phyloP scores from a whole-genome alignment of 2,797 vertebrate genomes.

The Hybognathus amarus region DNA sequence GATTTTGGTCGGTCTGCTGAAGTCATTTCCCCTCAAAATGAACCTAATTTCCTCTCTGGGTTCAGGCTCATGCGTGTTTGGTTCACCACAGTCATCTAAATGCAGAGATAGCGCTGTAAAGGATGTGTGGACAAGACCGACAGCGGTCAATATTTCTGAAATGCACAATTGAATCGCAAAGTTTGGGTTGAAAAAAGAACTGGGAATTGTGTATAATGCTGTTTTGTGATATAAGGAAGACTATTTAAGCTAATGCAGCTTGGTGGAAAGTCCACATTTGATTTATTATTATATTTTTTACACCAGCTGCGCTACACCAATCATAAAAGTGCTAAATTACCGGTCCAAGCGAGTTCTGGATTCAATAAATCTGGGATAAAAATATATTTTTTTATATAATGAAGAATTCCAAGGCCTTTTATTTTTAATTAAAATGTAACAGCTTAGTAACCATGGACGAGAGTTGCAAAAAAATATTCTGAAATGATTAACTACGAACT shows the following conservation, averaged over 20 bases:
- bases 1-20: conserved; percentile 79
- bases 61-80: conserved; percentile 37
- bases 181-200: background rate
- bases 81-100: conserved; percentile 47
- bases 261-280: conserved; percentile 11
- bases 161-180: background rate
- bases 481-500: background rate
- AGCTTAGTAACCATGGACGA: background rate
- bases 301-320: conserved; percentile 9
- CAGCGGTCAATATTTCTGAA: background rate
- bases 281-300: conserved; percentile 36
- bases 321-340: conserved; percentile 30
- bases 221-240: background rate
- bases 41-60: conserved; percentile 61
- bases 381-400: background rate
- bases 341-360: background rate
- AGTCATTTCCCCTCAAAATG: conserved; percentile 84
- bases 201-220: background rate
- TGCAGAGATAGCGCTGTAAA: conserved; percentile 22
- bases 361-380: conserved; percentile 6
- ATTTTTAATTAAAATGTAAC: conserved; percentile 34
- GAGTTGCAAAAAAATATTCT: conserved; percentile 3
- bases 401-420: background rate
- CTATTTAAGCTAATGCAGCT: background rate
- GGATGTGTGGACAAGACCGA: background rate